Evolutionary conservation across 2,797 vertebrate species (phyloP).

Genomic region (Sibirionetta formosa): DNA sequence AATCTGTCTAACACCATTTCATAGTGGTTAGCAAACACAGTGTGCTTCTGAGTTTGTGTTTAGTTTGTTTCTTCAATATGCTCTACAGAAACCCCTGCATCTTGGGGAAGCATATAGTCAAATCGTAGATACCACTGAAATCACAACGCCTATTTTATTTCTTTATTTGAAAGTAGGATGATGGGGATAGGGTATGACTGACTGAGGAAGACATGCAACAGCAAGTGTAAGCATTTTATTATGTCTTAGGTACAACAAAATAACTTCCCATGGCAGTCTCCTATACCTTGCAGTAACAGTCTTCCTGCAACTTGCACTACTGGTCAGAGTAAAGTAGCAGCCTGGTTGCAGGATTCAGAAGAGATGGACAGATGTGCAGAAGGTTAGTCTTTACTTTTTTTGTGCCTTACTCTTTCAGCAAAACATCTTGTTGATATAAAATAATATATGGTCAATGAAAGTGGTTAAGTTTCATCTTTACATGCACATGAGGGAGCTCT

Average conservation of each 20-base stretch:
- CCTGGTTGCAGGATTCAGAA: constrained; percentile 97
- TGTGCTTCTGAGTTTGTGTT: not conserved
- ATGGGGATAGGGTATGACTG: not conserved
- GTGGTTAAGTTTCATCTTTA: not conserved
- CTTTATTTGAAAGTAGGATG: not conserved
- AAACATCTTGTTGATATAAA: not conserved
- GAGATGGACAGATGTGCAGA: constrained; percentile 99
- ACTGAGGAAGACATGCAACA: not conserved
- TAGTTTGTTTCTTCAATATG: not conserved
- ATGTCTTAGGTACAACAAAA: constrained; percentile 87
- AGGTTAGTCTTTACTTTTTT: constrained; percentile 83
- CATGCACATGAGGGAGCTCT: not conserved
- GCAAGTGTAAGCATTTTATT: constrained; percentile 31
- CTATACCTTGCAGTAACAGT: constrained; percentile 88
- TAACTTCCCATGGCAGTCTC: constrained; percentile 90
- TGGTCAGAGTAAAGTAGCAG: constrained; percentile 96
- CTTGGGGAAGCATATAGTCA: not conserved
- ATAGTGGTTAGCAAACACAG: not conserved
- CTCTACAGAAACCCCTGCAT: not conserved
- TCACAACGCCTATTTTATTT: not conserved
- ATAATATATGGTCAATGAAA: not conserved
- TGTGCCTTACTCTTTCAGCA: not conserved
- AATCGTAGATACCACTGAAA: not conserved
- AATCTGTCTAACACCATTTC: too few relatives aligned
- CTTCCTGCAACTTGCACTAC: constrained; percentile 94